Evolutionary conservation across 2,797 vertebrate genomes (phyloP), one percentile per base, ranked within the genome.

Genomic region (Notolepis coatsorum): DNA sequence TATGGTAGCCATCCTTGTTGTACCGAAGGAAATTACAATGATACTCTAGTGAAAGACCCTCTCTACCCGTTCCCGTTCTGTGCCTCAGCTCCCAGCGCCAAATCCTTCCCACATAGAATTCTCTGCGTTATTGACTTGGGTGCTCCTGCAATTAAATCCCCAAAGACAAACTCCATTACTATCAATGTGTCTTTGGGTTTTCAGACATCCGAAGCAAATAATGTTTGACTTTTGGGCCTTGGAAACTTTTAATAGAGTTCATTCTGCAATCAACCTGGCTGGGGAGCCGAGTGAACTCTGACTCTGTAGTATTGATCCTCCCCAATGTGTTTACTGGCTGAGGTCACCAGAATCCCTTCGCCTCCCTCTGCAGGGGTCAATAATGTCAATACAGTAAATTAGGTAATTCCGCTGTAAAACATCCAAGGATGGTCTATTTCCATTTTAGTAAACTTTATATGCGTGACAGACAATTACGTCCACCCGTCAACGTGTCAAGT

Each of bases 361-460:
- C 57, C 66, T 68, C 80, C 81, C 82, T 77, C 53, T 54, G 27
- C 58, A 79, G 78, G 68, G 85, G 75, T 89, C 48, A 87, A 75
- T 90, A 87, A 76, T 84, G 85, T 91, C 84, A 89, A 91, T 94
- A 87, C 75, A 76, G 75, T 79, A 90, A 91, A 85, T 89, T 49
- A 86, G 86, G 75, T 84, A 70, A 86, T 90, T 91, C 88, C 85
- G 87, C 86, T 89, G 79, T 82, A 90, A 92, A 91, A 91, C 87
- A 89, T 89, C 88, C 79, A 68, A 24, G 84, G 76, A 86, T 83
- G 84, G 77, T 87, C 84, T 78, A 80, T 88, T 89, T 87, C 81
- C 79, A 85, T 91, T 83, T 91, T 84, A 81, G 82, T 84, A 81
- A 93, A 91, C 86, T 89, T 89, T 87, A 88, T 89, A 87, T 82